A percentile compares a stretch with the other conserved stretches of the same genome.
phyloP scores from a whole-genome alignment of 2,113 vertebrate species.

The Haemorhous mexicanus region DNA sequence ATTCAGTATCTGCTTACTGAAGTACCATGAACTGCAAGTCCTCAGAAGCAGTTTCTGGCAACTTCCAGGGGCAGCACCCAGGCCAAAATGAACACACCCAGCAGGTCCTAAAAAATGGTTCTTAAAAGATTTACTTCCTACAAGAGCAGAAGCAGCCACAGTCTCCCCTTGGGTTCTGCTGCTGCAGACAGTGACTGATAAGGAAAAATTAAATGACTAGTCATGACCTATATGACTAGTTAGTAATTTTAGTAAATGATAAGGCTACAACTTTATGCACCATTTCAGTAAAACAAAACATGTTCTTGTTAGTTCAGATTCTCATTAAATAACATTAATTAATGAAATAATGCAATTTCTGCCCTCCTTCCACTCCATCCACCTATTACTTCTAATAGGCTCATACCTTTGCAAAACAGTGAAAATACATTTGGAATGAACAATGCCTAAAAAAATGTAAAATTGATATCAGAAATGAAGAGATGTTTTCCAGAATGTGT shows the following conservation, averaged over 20 bases:
- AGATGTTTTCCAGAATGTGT: neutral
- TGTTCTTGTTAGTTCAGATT: neutral
- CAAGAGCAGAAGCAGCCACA: neutral
- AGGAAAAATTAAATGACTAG: neutral
- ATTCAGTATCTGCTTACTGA: neutral
- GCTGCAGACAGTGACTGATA: neutral
- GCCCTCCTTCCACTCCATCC: neutral
- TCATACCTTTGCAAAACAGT: neutral
- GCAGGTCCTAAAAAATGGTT: neutral
- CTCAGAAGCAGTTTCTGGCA: neutral
- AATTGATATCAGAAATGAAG: neutral
- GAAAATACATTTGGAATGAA: neutral
- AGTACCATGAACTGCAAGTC: neutral
- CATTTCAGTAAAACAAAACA: neutral
- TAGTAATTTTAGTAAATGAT: neutral
- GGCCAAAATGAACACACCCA: neutral
- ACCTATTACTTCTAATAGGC: neutral
- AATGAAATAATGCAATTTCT: neutral
- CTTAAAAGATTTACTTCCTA: neutral
- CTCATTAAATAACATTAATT: neutral
- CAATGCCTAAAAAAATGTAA: neutral
- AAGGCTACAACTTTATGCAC: neutral
- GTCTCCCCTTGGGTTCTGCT: neutral
- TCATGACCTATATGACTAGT: neutral
- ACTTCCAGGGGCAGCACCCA: neutral